Percentiles rank a stretch among this genome's conserved stretches.
phyloP scores from a whole-genome alignment of 2,888 invertebrate species.

The Synergus umbraculus region DNA sequence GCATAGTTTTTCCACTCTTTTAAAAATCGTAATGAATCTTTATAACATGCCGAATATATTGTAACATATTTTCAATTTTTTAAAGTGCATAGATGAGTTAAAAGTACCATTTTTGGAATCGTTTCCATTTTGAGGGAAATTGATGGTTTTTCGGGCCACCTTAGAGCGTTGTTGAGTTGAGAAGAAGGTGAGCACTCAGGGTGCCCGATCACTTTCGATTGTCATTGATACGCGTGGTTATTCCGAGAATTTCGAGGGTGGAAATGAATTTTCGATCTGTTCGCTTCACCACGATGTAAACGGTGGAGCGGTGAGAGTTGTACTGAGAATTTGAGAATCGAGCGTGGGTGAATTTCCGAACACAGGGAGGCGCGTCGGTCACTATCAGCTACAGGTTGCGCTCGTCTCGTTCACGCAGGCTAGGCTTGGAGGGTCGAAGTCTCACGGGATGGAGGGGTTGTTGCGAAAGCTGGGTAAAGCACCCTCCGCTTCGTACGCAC shows the following conservation, averaged over 20 bases:
- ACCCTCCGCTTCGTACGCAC: conserved; percentile 1
- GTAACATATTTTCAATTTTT: too few species aligned
- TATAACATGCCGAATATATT: too few species aligned
- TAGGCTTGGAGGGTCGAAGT: conserved; percentile 35
- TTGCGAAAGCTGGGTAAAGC: conserved; percentile 7
- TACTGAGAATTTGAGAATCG: conserved; percentile 72
- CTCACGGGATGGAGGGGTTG: conserved; percentile 25
- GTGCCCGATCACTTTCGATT: conserved; percentile 14
- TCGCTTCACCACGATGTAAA: conserved; percentile 60
- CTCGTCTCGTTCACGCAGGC: conserved; percentile 62
- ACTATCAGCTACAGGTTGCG: conserved; percentile 76
- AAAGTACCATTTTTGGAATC: conserved; percentile 12
- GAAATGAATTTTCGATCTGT: not conserved
- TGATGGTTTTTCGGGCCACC: not conserved
- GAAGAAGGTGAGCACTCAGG: not conserved
- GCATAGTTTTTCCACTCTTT: too few species aligned
- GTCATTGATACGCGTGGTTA: conserved; percentile 11
- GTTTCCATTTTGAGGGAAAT: not conserved
- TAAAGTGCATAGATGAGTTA: not conserved
- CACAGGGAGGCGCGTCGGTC: conserved; percentile 73
- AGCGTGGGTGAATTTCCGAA: conserved; percentile 72
- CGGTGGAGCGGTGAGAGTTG: conserved; percentile 70
- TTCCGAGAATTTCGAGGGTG: not conserved
- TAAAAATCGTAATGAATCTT: too few species aligned
- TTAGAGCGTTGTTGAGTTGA: not conserved